Percentiles rank a stretch among this genome's conserved stretches.
phyloP scores from a whole-genome alignment of 2,888 invertebrate genomes.

The Lasioglossum leucozonium region DNA sequence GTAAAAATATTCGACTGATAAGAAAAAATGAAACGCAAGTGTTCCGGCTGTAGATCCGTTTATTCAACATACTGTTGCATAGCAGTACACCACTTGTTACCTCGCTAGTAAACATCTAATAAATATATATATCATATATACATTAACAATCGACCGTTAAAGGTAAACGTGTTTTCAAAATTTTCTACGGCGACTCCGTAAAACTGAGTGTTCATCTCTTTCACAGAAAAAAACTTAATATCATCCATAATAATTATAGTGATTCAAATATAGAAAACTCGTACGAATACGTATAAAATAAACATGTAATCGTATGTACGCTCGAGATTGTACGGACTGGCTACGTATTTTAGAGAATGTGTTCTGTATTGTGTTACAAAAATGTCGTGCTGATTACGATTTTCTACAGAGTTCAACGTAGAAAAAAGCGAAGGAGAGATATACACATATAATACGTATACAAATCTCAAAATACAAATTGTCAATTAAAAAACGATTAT shows the following conservation, averaged over 20 bases:
- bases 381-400: not conserved
- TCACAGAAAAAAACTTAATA: slow-evolving; percentile 23
- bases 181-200: slow-evolving; percentile 23
- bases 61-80: slow-evolving; percentile 64
- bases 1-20: slow-evolving; percentile 19
- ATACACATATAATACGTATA: not conserved
- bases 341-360: slow-evolving; percentile 7
- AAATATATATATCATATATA: slow-evolving; percentile 52
- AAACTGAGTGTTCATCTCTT: not conserved
- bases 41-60: slow-evolving; percentile 28
- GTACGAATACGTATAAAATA: slow-evolving; percentile 10
- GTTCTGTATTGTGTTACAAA: slow-evolving; percentile 16
- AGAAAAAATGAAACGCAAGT: not conserved
- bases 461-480: not conserved
- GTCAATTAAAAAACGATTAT: not conserved
- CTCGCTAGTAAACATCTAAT: slow-evolving; percentile 46
- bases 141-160: slow-evolving; percentile 41
- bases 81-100: slow-evolving; percentile 36
- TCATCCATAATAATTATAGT: slow-evolving; percentile 9
- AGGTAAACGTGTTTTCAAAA: slow-evolving; percentile 26
- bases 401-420: not conserved
- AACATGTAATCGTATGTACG: slow-evolving; percentile 17
- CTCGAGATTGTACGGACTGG: slow-evolving; percentile 4
- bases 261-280: slow-evolving; percentile 27
- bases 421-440: not conserved